Evolutionary conservation across 2,113 vertebrate genomes (phyloP).

Genomic region (Seriola aureovittata): DNA sequence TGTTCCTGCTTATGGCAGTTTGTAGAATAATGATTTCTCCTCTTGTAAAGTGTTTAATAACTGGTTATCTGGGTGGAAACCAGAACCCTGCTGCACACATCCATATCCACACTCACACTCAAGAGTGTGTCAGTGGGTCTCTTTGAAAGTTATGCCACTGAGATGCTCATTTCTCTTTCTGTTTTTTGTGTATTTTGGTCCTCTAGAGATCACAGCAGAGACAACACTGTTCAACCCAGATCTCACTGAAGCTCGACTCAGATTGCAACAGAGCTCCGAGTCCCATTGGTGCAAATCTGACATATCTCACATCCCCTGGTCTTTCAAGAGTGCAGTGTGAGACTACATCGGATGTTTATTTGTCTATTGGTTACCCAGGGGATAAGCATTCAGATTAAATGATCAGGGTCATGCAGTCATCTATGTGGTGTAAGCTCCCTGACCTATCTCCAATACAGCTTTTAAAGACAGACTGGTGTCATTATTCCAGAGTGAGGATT

Average conservation of each 20-base stretch:
- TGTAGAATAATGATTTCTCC: background rate
- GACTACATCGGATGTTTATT: background rate
- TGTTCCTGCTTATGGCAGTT: background rate
- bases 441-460: background rate
- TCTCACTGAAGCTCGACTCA: conserved; percentile 39
- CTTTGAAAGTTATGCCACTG: conserved; percentile 27
- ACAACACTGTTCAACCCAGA: conserved; percentile 48
- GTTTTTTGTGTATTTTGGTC: conserved; percentile 30
- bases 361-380: background rate
- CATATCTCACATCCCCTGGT: background rate
- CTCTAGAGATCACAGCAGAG: conserved; percentile 34
- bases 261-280: conserved; percentile 26
- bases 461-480: background rate
- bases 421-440: background rate
- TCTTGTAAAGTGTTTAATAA: background rate
- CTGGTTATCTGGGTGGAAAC: background rate
- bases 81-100: conserved; percentile 4
- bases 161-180: conserved; percentile 14
- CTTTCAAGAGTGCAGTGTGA: background rate
- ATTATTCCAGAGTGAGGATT: too few relatives aligned
- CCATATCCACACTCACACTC: conserved; percentile 1
- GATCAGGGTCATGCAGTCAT: conserved; percentile 12
- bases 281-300: conserved; percentile 20
- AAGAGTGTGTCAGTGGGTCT: conserved; percentile 24
- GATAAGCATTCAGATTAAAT: background rate